These are phyloP conservation scores for Macrotis lagotis DNA, from an alignment of 2,113 vertebrate species.

Conservation along the genomic window DNA sequence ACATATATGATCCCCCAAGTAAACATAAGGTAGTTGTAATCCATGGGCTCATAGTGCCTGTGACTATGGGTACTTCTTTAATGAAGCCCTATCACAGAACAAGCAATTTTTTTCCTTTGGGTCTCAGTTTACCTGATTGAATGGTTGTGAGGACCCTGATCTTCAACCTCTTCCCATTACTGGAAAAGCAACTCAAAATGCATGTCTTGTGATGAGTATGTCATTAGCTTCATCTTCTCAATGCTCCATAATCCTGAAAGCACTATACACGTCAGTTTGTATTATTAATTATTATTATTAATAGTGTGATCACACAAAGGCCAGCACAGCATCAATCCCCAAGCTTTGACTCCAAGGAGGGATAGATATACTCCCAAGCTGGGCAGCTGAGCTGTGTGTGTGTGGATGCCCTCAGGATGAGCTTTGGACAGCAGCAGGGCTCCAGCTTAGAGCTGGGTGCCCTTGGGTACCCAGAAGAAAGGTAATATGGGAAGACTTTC, in stretches of 20 bases:
- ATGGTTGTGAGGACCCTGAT: background rate
- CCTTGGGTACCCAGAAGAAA: conserved; percentile 37
- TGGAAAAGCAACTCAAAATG: background rate
- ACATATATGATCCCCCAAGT: background rate
- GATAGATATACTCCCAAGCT: background rate
- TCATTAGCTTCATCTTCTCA: background rate
- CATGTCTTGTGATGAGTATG: background rate
- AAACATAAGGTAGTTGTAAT: background rate
- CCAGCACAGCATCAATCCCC: background rate
- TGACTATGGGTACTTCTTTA: fast-evolving
- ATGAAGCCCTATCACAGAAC: background rate
- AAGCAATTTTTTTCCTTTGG: background rate
- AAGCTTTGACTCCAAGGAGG: background rate
- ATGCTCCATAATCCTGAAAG: background rate
- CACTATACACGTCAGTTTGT: background rate
- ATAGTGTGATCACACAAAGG: background rate
- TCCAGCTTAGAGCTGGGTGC: background rate
- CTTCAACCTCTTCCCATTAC: background rate
- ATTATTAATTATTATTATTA: background rate
- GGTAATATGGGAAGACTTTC: conserved; percentile 46
- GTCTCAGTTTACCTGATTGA: background rate
- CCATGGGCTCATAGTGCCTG: background rate
- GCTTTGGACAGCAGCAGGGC: background rate
- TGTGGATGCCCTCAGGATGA: background rate
- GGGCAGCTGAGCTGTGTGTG: background rate